These are phyloP conservation scores for Melolontha melolontha DNA, from an alignment of 2,888 invertebrate species.

Conservation along the genomic window DNA sequence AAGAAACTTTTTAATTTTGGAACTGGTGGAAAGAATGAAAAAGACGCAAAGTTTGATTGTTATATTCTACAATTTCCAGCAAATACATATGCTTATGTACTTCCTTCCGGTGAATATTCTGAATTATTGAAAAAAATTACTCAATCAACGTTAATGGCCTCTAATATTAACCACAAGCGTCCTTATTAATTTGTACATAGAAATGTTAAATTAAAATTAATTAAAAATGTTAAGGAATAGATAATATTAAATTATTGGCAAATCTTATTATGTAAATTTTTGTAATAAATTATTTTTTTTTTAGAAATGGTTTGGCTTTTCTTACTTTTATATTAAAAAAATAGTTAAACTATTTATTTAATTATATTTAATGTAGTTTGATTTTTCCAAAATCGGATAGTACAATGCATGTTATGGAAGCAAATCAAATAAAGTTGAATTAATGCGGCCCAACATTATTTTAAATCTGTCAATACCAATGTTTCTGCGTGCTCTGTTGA, in stretches of 20 bases:
- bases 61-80: constrained; percentile 15
- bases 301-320: no score
- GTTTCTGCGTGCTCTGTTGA: no score
- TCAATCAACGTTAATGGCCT: background rate
- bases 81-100: background rate
- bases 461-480: no score
- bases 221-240: background rate
- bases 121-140: constrained; percentile 11
- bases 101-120: constrained; percentile 1
- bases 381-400: no score
- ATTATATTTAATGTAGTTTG: no score
- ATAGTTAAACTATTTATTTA: no score
- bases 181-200: background rate
- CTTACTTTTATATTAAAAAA: no score
- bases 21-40: background rate
- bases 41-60: background rate
- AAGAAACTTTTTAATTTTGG: background rate
- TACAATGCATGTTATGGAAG: no score
- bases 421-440: no score
- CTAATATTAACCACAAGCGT: background rate
- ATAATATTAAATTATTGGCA: constrained; percentile 2
- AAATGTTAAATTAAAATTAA: background rate
- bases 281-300: background rate
- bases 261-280: background rate
- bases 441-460: no score